These are phyloP conservation scores for Litocranius walleri DNA, from an alignment of 2,113 vertebrate genomes.

Conservation along the genomic window DNA sequence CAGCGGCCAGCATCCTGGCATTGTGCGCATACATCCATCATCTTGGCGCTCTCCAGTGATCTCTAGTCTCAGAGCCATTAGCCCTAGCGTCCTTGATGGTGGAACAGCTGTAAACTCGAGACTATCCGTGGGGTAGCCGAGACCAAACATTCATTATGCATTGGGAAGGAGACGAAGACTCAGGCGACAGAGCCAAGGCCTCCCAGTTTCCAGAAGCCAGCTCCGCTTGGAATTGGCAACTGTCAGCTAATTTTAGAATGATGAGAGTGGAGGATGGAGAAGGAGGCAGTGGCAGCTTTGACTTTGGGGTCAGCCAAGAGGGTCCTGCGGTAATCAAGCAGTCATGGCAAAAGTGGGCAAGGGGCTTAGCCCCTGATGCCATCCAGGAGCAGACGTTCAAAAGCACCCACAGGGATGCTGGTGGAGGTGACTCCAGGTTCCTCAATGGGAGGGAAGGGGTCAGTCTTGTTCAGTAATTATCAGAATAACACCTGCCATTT, in stretches of 20 bases:
- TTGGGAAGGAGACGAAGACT: not conserved
- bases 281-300: not conserved
- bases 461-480: not conserved
- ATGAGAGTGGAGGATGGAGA: not conserved
- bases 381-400: not conserved
- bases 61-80: slow-evolving; percentile 54
- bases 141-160: slow-evolving; percentile 39
- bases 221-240: not conserved
- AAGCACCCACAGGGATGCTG: not conserved
- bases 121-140: not conserved
- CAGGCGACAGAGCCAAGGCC: slow-evolving; percentile 27
- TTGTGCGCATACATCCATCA: not conserved
- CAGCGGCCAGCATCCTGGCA: accelerated
- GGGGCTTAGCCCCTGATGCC: not conserved
- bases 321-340: not conserved
- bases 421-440: not conserved
- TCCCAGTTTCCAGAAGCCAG: not conserved
- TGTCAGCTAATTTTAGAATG: not conserved
- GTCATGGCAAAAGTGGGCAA: not conserved
- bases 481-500: not conserved
- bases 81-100: slow-evolving; percentile 48
- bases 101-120: slow-evolving; percentile 47
- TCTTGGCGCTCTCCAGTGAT: slow-evolving; percentile 6
- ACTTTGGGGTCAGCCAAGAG: not conserved
- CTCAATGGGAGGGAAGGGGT: not conserved